Conservation (phyloP, 2,113 vertebrate species). For the Stegostoma tigrinum region DNA sequence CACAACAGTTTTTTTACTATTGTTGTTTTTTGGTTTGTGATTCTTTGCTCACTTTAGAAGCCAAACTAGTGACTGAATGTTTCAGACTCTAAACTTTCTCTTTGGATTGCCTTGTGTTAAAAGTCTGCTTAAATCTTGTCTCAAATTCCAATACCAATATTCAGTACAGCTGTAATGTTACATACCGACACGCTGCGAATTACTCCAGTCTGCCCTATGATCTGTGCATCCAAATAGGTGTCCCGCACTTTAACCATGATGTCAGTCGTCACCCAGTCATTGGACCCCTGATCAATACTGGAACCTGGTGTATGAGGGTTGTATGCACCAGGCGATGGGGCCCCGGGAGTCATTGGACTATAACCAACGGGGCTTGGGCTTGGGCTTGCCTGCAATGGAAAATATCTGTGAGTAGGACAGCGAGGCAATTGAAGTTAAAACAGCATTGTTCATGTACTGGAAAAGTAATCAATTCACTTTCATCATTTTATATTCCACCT, state of each 20-base stretch:
- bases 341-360: constrained; percentile 90
- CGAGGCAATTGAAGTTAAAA: neutral
- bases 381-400: constrained; percentile 69
- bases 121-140: neutral
- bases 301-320: constrained; percentile 89
- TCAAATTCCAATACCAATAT: neutral
- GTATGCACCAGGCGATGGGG: constrained; percentile 84
- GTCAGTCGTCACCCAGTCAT: constrained; percentile 90
- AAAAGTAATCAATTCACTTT: neutral
- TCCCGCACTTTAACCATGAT: constrained; percentile 84
- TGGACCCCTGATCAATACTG: constrained; percentile 81
- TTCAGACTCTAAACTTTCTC: neutral
- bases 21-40: neutral
- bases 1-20: neutral
- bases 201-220: constrained; percentile 75
- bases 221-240: constrained; percentile 74
- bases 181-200: constrained; percentile 82
- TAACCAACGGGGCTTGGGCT: constrained; percentile 87
- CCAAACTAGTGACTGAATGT: neutral
- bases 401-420: neutral
- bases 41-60: neutral
- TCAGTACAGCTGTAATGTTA: neutral
- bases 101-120: neutral
- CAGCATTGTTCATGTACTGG: neutral
- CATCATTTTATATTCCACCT: neutral